Conservation (phyloP, 2,113 vertebrate genomes). For the Rhea pennata region DNA sequence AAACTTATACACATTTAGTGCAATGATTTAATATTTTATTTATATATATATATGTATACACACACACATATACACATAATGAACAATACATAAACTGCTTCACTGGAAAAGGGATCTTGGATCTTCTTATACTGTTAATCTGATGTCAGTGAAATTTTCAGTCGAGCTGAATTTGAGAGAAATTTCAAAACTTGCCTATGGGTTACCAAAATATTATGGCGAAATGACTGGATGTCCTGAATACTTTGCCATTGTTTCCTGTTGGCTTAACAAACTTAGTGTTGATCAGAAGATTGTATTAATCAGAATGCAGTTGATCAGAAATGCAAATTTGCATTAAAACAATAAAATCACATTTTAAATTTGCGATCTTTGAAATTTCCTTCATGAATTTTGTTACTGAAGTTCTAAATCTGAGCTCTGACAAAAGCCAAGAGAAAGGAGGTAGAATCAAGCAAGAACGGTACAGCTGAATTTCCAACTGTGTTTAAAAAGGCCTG, state of each 20-base stretch:
- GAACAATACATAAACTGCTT: neutral
- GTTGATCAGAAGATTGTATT: neutral
- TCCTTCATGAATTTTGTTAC: neutral
- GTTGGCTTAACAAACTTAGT: neutral
- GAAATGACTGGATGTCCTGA: neutral
- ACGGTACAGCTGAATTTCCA: neutral
- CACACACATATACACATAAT: fast-evolving
- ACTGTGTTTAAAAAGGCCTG: neutral
- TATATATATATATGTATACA: neutral
- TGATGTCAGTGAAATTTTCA: neutral
- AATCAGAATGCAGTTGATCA: neutral
- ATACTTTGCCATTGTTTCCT: neutral
- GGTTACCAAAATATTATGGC: neutral
- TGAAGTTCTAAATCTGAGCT: neutral
- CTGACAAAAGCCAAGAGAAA: neutral
- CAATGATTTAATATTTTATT: neutral
- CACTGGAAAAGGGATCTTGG: neutral
- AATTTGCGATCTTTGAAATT: neutral
- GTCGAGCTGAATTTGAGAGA: neutral
- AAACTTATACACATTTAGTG: neutral
- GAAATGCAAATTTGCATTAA: neutral
- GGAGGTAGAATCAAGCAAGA: neutral
- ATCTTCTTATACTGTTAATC: neutral
- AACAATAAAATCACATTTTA: neutral
- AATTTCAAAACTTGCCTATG: neutral